Evolutionary conservation across 2,888 invertebrate species (phyloP).

Genomic region (Aplocera efformata): DNA sequence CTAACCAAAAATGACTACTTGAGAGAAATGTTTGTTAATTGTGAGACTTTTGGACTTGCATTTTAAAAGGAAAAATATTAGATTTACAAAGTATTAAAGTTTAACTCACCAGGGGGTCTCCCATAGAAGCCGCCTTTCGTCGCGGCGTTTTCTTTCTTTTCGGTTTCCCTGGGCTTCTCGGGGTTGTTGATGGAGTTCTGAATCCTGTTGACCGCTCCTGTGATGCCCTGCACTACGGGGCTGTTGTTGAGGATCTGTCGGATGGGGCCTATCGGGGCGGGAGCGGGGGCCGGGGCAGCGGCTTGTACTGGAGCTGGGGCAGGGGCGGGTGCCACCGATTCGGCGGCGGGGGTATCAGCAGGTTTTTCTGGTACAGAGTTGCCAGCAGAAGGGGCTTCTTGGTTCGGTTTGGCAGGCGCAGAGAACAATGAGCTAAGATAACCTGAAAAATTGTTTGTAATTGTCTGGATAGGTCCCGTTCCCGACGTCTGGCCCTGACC

Average conservation of each 20-base stretch:
- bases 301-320: conserved; percentile 1
- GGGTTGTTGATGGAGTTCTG: conserved; percentile 39
- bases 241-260: conserved; percentile 45
- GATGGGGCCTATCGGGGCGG: conserved; percentile 38
- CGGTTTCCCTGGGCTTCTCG: conserved; percentile 44
- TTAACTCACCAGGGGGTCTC: conserved; percentile 24
- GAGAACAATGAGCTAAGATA: background rate
- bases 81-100: background rate
- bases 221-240: conserved; percentile 39
- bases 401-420: background rate
- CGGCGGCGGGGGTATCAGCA: background rate
- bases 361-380: conserved; percentile 9
- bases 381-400: background rate
- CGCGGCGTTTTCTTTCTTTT: conserved; percentile 31
- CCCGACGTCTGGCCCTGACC: background rate
- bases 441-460: no score
- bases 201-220: conserved; percentile 33
- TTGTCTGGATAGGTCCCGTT: no score
- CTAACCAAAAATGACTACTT: no score
- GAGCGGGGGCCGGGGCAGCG: conserved; percentile 16
- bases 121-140: conserved; percentile 31
- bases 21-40: no score
- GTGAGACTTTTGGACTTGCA: no score
- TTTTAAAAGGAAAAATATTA: no score
- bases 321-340: background rate